A percentile compares a stretch with the other conserved stretches of the same genome.
These are phyloP conservation scores for Molossus molossus DNA, from an alignment of 2,797 vertebrate genomes.

Conservation along the genomic window DNA sequence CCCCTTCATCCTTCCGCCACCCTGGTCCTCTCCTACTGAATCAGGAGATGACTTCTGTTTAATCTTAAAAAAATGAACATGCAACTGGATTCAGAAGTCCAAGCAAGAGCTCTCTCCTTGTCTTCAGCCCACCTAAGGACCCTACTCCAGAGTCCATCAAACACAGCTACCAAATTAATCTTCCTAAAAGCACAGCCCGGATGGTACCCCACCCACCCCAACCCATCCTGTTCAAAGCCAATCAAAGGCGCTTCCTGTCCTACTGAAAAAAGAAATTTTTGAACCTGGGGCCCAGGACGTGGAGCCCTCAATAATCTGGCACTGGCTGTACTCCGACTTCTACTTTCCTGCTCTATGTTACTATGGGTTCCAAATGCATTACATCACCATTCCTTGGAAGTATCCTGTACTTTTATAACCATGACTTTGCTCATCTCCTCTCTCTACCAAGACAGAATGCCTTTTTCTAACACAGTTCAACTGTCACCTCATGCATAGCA, in stretches of 20 bases:
- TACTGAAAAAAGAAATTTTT: neutral
- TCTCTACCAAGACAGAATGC: neutral
- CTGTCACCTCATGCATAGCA: neutral
- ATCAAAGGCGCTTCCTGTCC: constrained; percentile 18
- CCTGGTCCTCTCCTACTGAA: neutral
- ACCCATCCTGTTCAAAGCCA: neutral
- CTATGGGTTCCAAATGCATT: neutral
- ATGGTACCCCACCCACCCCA: neutral
- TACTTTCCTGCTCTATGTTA: neutral
- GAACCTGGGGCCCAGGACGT: neutral
- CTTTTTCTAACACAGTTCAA: constrained; percentile 13
- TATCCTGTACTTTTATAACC: neutral
- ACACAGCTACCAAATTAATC: constrained; percentile 60
- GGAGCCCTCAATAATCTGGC: neutral
- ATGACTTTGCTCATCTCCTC: neutral
- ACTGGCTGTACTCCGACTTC: neutral
- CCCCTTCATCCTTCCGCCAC: neutral
- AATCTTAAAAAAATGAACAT: constrained; percentile 83
- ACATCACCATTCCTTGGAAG: neutral
- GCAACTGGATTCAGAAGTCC: constrained; percentile 81
- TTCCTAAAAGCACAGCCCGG: constrained; percentile 38
- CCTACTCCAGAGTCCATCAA: neutral
- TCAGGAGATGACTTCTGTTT: constrained; percentile 65
- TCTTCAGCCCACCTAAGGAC: constrained; percentile 19
- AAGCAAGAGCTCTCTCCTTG: constrained; percentile 19